Evolutionary conservation across 2,888 invertebrate genomes (phyloP), one percentile per base, ranked within the genome.

Genomic region (Aphrophora alni): DNA sequence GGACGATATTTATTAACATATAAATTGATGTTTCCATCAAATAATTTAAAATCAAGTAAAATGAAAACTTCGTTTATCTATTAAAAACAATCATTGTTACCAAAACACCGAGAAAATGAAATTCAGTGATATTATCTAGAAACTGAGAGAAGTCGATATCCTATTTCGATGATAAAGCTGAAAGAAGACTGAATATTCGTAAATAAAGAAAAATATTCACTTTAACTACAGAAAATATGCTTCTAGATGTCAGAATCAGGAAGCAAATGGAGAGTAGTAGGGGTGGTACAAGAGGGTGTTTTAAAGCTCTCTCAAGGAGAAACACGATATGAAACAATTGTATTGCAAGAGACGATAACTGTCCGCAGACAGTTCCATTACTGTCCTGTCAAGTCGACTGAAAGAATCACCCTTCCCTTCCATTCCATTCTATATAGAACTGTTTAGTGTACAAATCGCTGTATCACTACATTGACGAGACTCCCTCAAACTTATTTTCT

Each of bases 261-360:
- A 59, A 59, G 21, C 59, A 59, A 21, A 21, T 21, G n/a, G n/a
- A 59, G 33, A 33, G n/a, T n/a, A n/a, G n/a, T n/a, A n/a, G n/a
- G n/a, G n/a, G n/a, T 10, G 33, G 33, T 33, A 33, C 33, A 33
- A 4, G 33, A 33, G 44, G 44, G 44, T 44, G 44, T 44, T 17
- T 12, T 44, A 14, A 59, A 59, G 21, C 21, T n/a, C 59, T 59
- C 21, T 59, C 21, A 59, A 59, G 59, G 1, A 59, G 59, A 59
- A 44, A 59, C 59, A 21, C 59, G 78, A 78, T 78, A 78, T 71
- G 78, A 78, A n/a, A 78, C 78, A 78, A 78, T 78, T 72, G 78
- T 78, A 78, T 24, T 73, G 72, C 72, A 28, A 59, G 72, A 38
- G 70, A 59, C 69, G 69, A 78, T 38, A 38, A 28, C 71, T 71